Conservation (phyloP, 2,797 vertebrate genomes). For the Falco naumanni region DNA sequence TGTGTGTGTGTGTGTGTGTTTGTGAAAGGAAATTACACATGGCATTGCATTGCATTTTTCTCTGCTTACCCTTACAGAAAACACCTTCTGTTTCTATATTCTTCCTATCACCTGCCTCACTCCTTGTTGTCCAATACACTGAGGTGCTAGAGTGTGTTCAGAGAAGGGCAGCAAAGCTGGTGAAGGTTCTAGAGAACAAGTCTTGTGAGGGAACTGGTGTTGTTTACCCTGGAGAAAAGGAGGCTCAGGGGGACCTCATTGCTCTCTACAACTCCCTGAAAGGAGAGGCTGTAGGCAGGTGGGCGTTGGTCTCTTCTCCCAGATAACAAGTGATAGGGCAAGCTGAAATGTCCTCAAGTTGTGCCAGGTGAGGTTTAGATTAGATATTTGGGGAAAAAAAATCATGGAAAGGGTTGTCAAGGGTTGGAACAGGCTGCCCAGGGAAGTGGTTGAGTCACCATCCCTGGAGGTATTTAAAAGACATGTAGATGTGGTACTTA, state of each 20-base stretch:
- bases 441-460: background rate
- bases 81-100: background rate
- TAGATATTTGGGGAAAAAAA: background rate
- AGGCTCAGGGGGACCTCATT: no score
- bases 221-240: no score
- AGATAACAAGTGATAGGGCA: no score
- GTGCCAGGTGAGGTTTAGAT: background rate
- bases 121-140: background rate
- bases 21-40: background rate
- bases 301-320: no score
- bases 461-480: background rate
- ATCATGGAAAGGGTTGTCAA: accelerated
- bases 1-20: no score
- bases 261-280: no score
- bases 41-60: background rate
- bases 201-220: no score
- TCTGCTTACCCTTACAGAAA: background rate
- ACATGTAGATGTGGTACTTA: accelerated
- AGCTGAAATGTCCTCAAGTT: background rate
- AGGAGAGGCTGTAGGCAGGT: no score
- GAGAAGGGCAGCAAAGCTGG: no score
- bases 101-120: background rate
- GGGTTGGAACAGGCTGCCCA: accelerated
- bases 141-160: no score
- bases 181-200: no score